A percentile compares a stretch with the other conserved stretches of the same genome.
These are phyloP conservation scores for Anodontia alba DNA, from an alignment of 2,888 invertebrate species.

Conservation along the genomic window DNA sequence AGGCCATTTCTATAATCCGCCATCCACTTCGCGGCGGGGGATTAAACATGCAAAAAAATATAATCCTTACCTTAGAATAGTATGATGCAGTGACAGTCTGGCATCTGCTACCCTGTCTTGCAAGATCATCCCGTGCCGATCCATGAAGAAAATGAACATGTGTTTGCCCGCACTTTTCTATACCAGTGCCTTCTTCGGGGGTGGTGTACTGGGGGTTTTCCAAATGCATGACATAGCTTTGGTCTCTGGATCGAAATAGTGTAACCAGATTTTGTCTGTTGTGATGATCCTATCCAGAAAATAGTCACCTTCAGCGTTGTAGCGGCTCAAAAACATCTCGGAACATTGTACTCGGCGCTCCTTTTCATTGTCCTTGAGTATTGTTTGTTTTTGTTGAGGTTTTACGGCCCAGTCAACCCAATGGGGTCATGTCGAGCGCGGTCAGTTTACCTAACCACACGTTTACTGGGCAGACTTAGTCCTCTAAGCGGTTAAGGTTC, in stretches of 20 bases:
- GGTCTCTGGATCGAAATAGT: conserved; percentile 18
- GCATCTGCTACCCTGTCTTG: neutral
- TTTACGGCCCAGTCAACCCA: too few relatives aligned
- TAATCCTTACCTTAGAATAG: too few relatives aligned
- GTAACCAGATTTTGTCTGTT: conserved; percentile 27
- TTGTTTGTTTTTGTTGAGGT: too few relatives aligned
- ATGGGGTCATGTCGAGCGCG: too few relatives aligned
- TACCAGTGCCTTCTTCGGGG: conserved; percentile 24
- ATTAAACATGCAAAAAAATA: too few relatives aligned
- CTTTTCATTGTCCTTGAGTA: too few relatives aligned
- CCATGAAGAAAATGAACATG: conserved; percentile 24
- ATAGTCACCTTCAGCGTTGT: neutral
- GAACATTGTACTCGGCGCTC: neutral
- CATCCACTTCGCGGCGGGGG: too few relatives aligned
- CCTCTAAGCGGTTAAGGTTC: too few relatives aligned
- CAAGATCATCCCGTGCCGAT: conserved; percentile 13
- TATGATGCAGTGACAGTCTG: too few relatives aligned
- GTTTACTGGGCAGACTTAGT: too few relatives aligned
- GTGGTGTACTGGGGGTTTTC: conserved; percentile 9
- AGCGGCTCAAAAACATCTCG: conserved; percentile 3
- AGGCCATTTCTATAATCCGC: too few relatives aligned
- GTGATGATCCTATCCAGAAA: conserved; percentile 13
- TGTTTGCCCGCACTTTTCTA: neutral
- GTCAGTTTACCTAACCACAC: too few relatives aligned
- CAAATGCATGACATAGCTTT: neutral